Evolutionary conservation across 2,888 invertebrate genomes (phyloP), one percentile per base, ranked within the genome.

Genomic region (Ypsolopha sequella): DNA sequence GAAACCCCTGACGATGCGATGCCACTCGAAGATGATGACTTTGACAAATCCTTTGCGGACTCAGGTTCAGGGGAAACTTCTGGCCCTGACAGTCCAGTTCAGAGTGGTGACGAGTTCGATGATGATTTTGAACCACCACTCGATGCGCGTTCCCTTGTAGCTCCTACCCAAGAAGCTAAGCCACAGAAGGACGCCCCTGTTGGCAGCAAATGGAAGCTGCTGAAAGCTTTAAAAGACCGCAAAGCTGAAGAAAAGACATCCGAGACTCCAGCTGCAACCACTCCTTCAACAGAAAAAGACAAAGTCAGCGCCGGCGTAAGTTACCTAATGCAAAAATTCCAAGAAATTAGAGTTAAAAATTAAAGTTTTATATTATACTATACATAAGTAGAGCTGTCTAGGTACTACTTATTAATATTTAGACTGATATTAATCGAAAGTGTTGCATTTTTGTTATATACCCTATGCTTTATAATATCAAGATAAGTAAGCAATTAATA

Each of bases 161-260:
- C 68, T 35, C 69, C 70, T 45, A 55, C 64, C n/a, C 65, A 70
- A 51, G 72, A 76, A 24, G 24, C 24, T 24, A 73, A 72, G 4
- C 85, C 76, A 1, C 86, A 80, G 53, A 88, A 86, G 56, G 87
- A 86, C 41, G 88, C 89, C 47, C 90, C 89, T 9, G 88, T 92
- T 50, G 92, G 94, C 7, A 95, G 95, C 68, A 95, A 95, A 73
- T 96, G 96, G 96, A 96, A 96, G 73, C 87, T 96, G 45, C 78
- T 96, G 2, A 96, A 96, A 77, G 95, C 96, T 1, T 76, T 96
- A 35, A 96, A 96, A 70, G 96, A 96, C 65, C 89, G 93, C 55
- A 96, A 96, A 80, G 94, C 95, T 3, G 96, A 96, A 74, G 95
- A 96, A 64, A 94, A 92, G 72, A 91, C 91, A 63, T 89, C 90